A percentile compares a stretch with the other conserved stretches of the same genome.
phyloP scores from a whole-genome alignment of 2,888 invertebrate species.

The Cremastinae sp. region DNA sequence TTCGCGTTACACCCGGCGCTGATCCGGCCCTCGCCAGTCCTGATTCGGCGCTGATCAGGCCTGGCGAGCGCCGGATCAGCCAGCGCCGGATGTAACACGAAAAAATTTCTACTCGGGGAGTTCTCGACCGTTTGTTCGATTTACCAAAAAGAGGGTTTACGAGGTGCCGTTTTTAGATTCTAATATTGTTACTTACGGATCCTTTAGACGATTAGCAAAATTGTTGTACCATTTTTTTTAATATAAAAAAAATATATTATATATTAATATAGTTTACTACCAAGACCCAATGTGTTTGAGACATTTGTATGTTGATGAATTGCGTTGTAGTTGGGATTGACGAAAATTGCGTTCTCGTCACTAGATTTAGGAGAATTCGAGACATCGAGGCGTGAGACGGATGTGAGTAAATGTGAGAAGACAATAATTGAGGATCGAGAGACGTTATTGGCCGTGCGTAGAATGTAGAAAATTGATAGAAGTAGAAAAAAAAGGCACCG shows the following conservation, averaged over 20 bases:
- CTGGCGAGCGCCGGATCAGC: too few relatives aligned
- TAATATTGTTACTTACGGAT: conserved; percentile 56
- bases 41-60: too few relatives aligned
- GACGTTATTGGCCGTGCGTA: conserved; percentile 60
- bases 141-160: conserved; percentile 55
- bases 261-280: conserved; percentile 47
- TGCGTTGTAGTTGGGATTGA: conserved; percentile 26
- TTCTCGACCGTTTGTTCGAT: conserved; percentile 21
- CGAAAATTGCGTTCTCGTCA: conserved; percentile 16
- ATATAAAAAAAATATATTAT: conserved; percentile 1
- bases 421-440: conserved; percentile 76
- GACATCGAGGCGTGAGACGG: conserved; percentile 63
- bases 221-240: conserved; percentile 51
- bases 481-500: conserved; percentile 1
- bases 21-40: too few relatives aligned
- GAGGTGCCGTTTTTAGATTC: conserved; percentile 41
- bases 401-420: conserved; percentile 78
- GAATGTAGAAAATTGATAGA: conserved; percentile 34
- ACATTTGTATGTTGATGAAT: conserved; percentile 26
- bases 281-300: conserved; percentile 28
- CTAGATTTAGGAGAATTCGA: conserved; percentile 30
- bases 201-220: conserved; percentile 39
- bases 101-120: too few relatives aligned
- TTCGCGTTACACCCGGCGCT: too few relatives aligned
- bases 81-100: too few relatives aligned